Conservation (phyloP, 2,797 vertebrate genomes). For the Synanceia verrucosa region DNA sequence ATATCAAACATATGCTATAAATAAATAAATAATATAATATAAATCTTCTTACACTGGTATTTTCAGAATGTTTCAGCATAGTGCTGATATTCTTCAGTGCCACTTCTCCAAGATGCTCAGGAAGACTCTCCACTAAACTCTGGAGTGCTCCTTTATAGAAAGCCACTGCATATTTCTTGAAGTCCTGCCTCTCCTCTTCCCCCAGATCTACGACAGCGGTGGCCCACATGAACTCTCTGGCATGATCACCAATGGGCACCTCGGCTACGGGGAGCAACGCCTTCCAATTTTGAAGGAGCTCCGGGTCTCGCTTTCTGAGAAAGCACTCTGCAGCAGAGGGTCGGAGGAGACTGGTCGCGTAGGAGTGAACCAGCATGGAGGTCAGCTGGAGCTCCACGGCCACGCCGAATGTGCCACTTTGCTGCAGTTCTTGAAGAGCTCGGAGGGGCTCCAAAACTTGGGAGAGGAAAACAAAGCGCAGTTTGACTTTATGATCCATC, state of each 20-base stretch:
- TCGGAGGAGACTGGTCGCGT: slow-evolving; percentile 50
- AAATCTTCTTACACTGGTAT: slow-evolving; percentile 39
- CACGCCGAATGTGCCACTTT: background rate
- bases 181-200: slow-evolving; percentile 14
- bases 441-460: slow-evolving; percentile 70
- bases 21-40: too few species aligned
- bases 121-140: slow-evolving; percentile 65
- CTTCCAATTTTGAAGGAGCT: background rate
- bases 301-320: slow-evolving; percentile 20
- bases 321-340: slow-evolving; percentile 22
- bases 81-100: slow-evolving; percentile 53
- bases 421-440: slow-evolving; percentile 59
- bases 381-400: slow-evolving; percentile 53
- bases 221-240: slow-evolving; percentile 48
- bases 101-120: slow-evolving; percentile 40
- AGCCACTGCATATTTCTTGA: slow-evolving; percentile 33
- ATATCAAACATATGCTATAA: too few species aligned
- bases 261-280: slow-evolving; percentile 44
- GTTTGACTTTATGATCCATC: slow-evolving; percentile 45
- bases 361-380: slow-evolving; percentile 51
- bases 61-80: slow-evolving; percentile 58
- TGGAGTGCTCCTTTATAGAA: slow-evolving; percentile 69
- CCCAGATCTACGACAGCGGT: slow-evolving; percentile 20
- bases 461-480: slow-evolving; percentile 73
- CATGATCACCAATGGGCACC: slow-evolving; percentile 53